Evolutionary conservation across 2,888 invertebrate species (phyloP).

Genomic region (Dryomyza anilis): DNA sequence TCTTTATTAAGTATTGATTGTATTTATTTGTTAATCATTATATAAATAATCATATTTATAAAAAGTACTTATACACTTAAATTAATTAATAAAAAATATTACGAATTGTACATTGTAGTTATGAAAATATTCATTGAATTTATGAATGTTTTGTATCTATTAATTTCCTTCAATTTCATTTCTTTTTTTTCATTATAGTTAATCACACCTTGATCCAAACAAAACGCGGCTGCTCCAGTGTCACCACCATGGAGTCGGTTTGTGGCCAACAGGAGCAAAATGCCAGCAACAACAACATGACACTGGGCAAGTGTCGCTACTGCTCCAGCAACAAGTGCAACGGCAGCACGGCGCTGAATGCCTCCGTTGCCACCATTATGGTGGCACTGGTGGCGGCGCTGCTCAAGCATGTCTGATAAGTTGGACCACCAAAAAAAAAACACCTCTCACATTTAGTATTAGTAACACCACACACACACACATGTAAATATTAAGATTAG

Average conservation of each 20-base stretch:
- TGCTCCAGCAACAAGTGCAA: conserved; percentile 52
- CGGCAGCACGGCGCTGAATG: conserved; percentile 44
- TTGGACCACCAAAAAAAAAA: too few species aligned
- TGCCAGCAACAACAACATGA: conserved; percentile 22
- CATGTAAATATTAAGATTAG: background rate
- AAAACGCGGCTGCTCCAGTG: conserved; percentile 53
- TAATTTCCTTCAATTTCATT: background rate
- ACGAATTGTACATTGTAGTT: too few species aligned
- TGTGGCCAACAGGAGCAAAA: conserved; percentile 40
- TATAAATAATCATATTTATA: too few species aligned
- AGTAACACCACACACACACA: too few species aligned
- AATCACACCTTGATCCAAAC: conserved; percentile 38
- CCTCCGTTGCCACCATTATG: conserved; percentile 46
- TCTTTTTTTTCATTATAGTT: conserved; percentile 33
- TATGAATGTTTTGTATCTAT: background rate
- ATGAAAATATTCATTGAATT: too few species aligned
- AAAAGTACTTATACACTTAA: too few species aligned
- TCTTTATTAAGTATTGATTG: too few species aligned
- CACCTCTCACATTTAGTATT: too few species aligned
- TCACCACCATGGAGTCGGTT: conserved; percentile 41
- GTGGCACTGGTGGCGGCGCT: conserved; percentile 44
- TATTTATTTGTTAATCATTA: too few species aligned
- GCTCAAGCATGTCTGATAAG: conserved; percentile 37
- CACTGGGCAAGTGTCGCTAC: conserved; percentile 43
- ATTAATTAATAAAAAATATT: too few species aligned